Percentiles rank a stretch among this genome's conserved stretches.
Evolutionary conservation across 2,797 vertebrate species (phyloP).

Genomic region (Pygocentrus nattereri): DNA sequence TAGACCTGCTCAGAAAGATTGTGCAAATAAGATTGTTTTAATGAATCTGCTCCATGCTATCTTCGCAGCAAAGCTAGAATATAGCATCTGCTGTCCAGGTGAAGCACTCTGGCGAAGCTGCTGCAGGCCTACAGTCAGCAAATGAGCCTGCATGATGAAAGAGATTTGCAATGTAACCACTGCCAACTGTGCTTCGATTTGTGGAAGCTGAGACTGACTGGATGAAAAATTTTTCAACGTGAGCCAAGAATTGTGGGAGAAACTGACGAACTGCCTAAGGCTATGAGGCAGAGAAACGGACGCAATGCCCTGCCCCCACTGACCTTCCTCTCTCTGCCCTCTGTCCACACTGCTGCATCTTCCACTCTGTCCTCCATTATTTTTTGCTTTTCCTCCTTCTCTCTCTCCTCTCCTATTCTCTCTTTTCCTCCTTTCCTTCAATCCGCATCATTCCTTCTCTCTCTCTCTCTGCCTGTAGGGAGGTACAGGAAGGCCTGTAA

Average conservation of each 20-base stretch:
- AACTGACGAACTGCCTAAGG: neutral
- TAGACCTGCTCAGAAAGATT: no score
- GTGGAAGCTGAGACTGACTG: neutral
- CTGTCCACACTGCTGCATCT: neutral
- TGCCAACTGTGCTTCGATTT: neutral
- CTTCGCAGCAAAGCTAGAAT: neutral
- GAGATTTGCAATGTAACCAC: constrained; percentile 13
- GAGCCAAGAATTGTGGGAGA: neutral
- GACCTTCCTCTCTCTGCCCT: neutral
- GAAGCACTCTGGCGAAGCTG: neutral
- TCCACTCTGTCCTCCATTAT: neutral
- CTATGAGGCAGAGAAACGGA: neutral
- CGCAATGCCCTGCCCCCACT: neutral
- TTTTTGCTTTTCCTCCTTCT: neutral
- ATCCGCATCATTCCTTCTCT: neutral
- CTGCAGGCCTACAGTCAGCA: neutral
- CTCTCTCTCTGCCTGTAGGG: neutral
- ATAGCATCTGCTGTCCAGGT: neutral
- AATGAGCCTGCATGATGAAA: constrained; percentile 1
- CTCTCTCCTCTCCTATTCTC: neutral
- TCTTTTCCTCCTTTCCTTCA: neutral
- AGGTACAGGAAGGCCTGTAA: neutral
- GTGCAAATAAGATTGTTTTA: neutral
- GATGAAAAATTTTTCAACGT: neutral
- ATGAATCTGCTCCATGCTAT: neutral